These are phyloP conservation scores for Labeo catla DNA, from an alignment of 2,113 vertebrate genomes.

Conservation along the genomic window DNA sequence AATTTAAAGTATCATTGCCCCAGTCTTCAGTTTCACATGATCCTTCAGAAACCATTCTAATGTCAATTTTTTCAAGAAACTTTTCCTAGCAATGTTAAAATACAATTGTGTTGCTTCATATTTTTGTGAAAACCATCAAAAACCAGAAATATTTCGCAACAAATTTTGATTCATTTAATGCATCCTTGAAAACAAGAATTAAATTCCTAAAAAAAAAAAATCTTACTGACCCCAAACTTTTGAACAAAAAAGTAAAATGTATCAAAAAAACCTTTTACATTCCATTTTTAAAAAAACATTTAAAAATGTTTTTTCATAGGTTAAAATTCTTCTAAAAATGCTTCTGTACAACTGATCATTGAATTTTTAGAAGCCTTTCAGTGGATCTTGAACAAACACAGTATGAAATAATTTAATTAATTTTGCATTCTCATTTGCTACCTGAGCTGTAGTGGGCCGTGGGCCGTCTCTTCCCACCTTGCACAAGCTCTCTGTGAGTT, in stretches of 20 bases:
- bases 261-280: neutral
- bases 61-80: neutral
- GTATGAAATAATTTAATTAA: neutral
- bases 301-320: too few species aligned
- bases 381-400: neutral
- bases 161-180: neutral
- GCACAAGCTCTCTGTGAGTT: conserved; percentile 2
- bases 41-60: neutral
- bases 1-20: neutral
- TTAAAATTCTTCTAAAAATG: neutral
- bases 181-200: neutral
- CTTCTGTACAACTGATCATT: neutral
- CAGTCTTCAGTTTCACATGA: neutral
- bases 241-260: neutral
- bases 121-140: neutral
- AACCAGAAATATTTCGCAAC: neutral
- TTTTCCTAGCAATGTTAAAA: neutral
- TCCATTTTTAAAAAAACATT: too few species aligned
- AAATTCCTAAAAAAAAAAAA: neutral
- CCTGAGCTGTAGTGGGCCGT: neutral
- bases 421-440: neutral
- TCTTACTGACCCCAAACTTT: too few species aligned
- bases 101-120: neutral
- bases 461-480: conserved; percentile 2
- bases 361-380: neutral